Evolutionary conservation across 2,797 vertebrate species (phyloP).

Genomic region (Epinephelus coioides): DNA sequence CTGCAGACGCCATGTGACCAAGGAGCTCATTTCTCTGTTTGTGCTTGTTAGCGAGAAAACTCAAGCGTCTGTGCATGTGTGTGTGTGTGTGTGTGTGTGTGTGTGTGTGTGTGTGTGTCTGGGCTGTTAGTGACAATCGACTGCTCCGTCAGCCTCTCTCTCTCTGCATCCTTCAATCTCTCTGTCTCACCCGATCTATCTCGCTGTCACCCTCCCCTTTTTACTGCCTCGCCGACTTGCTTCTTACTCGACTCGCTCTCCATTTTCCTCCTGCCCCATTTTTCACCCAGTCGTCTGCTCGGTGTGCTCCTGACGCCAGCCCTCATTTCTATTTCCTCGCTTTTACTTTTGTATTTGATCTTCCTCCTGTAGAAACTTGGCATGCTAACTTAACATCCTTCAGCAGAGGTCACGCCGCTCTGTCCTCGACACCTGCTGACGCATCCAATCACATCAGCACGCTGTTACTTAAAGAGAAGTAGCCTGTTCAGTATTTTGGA

Average conservation of each 20-base stretch:
- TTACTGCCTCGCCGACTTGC: slow-evolving; percentile 26
- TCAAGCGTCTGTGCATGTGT: neutral
- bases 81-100: neutral
- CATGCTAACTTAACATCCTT: slow-evolving; percentile 6
- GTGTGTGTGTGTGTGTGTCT: slow-evolving; percentile 10
- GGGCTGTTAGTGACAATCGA: slow-evolving; percentile 36
- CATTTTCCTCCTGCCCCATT: slow-evolving; percentile 32
- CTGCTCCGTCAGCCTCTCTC: slow-evolving; percentile 32
- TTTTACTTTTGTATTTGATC: slow-evolving; percentile 29
- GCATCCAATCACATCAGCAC: slow-evolving; percentile 26
- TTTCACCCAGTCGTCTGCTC: slow-evolving; percentile 19
- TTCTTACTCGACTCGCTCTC: slow-evolving; percentile 37
- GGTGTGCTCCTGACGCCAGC: slow-evolving; percentile 6
- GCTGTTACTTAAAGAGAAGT: slow-evolving; percentile 14
- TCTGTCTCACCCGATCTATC: slow-evolving; percentile 56
- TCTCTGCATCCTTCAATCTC: slow-evolving; percentile 31
- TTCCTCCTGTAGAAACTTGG: slow-evolving; percentile 9
- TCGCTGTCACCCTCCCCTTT: slow-evolving; percentile 46
- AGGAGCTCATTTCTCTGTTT: neutral
- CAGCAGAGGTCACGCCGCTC: slow-evolving; percentile 12
- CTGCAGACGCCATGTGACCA: slow-evolving; percentile 12
- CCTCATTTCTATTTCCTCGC: slow-evolving; percentile 9
- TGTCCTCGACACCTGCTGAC: slow-evolving; percentile 26
- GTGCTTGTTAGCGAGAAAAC: neutral
- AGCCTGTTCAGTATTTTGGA: slow-evolving; percentile 2